These are phyloP conservation scores for Scaptomyza polygonia DNA, from an alignment of 2,888 invertebrate species.

Conservation along the genomic window DNA sequence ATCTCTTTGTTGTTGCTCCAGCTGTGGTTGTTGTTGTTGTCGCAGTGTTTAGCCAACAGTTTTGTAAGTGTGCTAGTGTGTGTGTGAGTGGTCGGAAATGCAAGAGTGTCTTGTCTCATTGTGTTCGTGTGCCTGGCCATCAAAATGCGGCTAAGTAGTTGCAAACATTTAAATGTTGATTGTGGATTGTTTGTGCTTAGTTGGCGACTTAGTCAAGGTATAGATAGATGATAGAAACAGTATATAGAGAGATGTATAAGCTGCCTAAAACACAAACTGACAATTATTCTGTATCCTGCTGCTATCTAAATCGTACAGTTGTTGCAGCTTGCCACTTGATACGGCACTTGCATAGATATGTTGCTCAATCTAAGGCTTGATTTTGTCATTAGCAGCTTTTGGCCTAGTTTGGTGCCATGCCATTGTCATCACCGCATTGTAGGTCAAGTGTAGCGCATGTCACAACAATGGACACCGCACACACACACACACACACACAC, in stretches of 20 bases:
- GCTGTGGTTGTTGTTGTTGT: constrained; percentile 18
- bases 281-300: constrained; percentile 21
- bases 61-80: constrained; percentile 42
- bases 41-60: constrained; percentile 67
- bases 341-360: constrained; percentile 1
- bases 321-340: constrained; percentile 1
- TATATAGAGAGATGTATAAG: neutral
- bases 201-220: neutral
- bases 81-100: constrained; percentile 64
- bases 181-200: constrained; percentile 48
- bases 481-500: neutral
- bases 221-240: no score
- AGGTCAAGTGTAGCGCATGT: constrained; percentile 68
- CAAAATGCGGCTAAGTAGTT: constrained; percentile 65
- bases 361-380: constrained; percentile 36
- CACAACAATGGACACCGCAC: constrained; percentile 54
- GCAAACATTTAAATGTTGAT: constrained; percentile 70
- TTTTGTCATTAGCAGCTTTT: constrained; percentile 42
- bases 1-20: constrained; percentile 12
- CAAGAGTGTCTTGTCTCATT: constrained; percentile 74
- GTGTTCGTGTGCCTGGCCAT: constrained; percentile 47
- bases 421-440: constrained; percentile 56
- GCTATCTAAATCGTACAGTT: constrained; percentile 23
- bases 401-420: constrained; percentile 25
- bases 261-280: constrained; percentile 2